Percentiles rank a stretch among this genome's conserved stretches.
phyloP scores from a whole-genome alignment of 1,140 invertebrate species.

The Plectrocnemia conspersa region DNA sequence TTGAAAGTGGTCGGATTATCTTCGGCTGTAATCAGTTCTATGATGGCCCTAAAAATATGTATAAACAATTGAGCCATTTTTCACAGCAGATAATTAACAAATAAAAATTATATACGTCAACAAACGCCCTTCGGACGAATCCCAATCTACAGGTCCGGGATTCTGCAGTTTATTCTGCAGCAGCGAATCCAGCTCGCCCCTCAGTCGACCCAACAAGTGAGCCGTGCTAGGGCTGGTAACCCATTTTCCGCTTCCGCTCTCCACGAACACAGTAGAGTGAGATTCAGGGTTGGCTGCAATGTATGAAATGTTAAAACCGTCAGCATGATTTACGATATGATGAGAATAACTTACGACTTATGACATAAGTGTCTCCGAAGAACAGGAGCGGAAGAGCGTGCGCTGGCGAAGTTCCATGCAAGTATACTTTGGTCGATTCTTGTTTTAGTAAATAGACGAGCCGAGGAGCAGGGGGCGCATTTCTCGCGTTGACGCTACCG shows the following conservation, averaged over 20 bases:
- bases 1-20: constrained; percentile 11
- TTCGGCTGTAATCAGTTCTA: constrained; percentile 29
- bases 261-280: constrained; percentile 10
- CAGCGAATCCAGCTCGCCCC: constrained; percentile 20
- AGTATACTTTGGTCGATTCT: constrained; percentile 39
- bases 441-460: constrained; percentile 49
- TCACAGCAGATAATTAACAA: background rate
- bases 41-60: constrained; percentile 27
- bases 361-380: constrained; percentile 39
- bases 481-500: constrained; percentile 42
- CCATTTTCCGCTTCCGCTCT: constrained; percentile 22
- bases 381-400: constrained; percentile 48
- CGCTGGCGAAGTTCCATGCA: constrained; percentile 45
- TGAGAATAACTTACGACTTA: constrained; percentile 12
- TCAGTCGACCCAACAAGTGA: constrained; percentile 13
- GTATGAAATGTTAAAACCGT: background rate
- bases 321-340: background rate
- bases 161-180: constrained; percentile 26
- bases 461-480: constrained; percentile 42
- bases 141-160: constrained; percentile 28
- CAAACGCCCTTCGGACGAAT: constrained; percentile 18
- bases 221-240: constrained; percentile 1
- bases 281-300: background rate
- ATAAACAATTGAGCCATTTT: background rate
- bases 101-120: constrained; percentile 16